phyloP scores from a whole-genome alignment of 2,888 invertebrate species.

The Metallyticus violacea region DNA sequence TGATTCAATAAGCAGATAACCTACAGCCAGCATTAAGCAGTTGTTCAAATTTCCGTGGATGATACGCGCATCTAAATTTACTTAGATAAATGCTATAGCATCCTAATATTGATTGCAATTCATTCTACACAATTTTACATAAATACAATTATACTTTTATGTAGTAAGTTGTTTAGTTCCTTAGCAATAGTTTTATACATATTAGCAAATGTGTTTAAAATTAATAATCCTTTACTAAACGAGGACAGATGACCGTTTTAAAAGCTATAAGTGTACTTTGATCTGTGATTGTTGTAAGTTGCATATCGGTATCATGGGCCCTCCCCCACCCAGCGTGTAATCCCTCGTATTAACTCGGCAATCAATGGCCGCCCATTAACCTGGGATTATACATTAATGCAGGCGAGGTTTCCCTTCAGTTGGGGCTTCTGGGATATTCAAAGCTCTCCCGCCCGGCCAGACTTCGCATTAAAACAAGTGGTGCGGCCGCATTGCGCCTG shows the following conservation, averaged over 20 bases:
- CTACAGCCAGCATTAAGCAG: too few relatives aligned
- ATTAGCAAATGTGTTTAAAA: too few relatives aligned
- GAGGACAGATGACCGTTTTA: neutral
- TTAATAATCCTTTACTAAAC: neutral
- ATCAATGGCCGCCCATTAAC: slow-evolving; percentile 7
- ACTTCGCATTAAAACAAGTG: neutral
- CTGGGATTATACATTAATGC: neutral
- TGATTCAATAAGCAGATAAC: too few relatives aligned
- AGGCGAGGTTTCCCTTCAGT: neutral
- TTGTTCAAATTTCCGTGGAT: too few relatives aligned
- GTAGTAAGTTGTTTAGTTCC: too few relatives aligned
- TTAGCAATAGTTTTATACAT: too few relatives aligned
- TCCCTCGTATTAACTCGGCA: slow-evolving; percentile 4
- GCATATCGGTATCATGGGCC: neutral
- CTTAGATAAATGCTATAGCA: too few relatives aligned
- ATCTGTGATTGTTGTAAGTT: neutral
- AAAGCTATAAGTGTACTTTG: neutral
- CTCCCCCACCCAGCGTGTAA: neutral
- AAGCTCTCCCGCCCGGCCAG: neutral
- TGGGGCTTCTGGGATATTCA: neutral
- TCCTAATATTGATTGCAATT: too few relatives aligned
- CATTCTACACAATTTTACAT: too few relatives aligned
- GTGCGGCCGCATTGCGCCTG: too few relatives aligned
- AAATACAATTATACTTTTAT: too few relatives aligned
- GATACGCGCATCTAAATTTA: too few relatives aligned